These are phyloP conservation scores for Tinamus guttatus DNA, from an alignment of 2,113 vertebrate genomes.

Conservation along the genomic window DNA sequence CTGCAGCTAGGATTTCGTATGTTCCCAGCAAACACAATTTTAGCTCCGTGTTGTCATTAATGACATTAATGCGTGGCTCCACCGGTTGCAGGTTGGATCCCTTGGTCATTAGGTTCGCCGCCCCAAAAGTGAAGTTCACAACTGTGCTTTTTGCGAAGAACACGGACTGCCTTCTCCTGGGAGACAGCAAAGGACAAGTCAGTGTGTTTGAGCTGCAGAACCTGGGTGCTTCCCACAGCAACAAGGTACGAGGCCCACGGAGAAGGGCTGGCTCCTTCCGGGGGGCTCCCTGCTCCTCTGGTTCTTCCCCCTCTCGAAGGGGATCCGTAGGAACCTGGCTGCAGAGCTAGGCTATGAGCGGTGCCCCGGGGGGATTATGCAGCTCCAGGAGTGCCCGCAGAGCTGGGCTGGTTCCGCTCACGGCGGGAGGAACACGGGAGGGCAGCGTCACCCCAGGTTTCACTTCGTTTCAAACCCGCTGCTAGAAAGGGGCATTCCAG, in stretches of 20 bases:
- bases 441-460: neutral
- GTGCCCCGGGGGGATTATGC: fast-evolving
- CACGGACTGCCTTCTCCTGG: constrained; percentile 85
- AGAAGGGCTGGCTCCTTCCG: neutral
- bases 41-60: neutral
- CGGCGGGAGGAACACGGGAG: neutral
- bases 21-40: neutral
- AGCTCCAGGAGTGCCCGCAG: neutral
- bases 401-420: neutral
- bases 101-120: constrained; percentile 69
- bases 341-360: neutral
- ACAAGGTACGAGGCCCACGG: constrained; percentile 64
- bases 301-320: neutral
- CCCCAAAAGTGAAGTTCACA: constrained; percentile 74
- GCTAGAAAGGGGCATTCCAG: too few relatives aligned
- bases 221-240: constrained; percentile 41
- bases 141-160: constrained; percentile 81
- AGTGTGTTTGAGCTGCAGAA: constrained; percentile 81
- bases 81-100: constrained; percentile 82
- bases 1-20: too few relatives aligned
- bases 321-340: neutral
- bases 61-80: neutral
- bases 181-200: constrained; percentile 86
- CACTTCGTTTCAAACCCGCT: neutral
- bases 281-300: neutral